Evolutionary conservation across 2,113 vertebrate species (phyloP).

Genomic region (Spea bombifrons): DNA sequence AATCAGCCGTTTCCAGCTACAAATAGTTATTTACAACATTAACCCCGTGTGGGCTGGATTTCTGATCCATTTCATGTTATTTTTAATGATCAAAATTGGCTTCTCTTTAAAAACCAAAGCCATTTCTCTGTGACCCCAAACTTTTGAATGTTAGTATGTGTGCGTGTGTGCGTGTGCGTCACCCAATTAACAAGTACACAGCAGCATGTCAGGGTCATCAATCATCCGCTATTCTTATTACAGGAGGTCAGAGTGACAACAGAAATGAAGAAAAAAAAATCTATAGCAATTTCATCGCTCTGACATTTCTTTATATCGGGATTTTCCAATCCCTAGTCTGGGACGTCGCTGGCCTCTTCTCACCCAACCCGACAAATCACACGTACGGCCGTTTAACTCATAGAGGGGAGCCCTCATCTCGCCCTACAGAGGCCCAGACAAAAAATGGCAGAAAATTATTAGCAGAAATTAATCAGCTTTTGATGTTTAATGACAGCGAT

Average conservation of each 20-base stretch:
- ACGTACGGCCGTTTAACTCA: slow-evolving; percentile 10
- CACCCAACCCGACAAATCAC: not conserved
- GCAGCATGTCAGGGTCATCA: slow-evolving; percentile 6
- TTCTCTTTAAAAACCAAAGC: too few species aligned
- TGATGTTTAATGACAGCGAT: slow-evolving; percentile 4
- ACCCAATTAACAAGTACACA: not conserved
- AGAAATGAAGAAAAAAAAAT: slow-evolving; percentile 9
- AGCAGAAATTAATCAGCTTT: not conserved
- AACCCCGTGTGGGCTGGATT: too few species aligned
- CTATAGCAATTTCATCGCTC: slow-evolving; percentile 11
- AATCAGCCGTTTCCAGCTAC: too few species aligned
- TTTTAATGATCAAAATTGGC: too few species aligned
- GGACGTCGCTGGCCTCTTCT: not conserved
- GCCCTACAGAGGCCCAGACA: not conserved
- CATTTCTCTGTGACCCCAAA: too few species aligned
- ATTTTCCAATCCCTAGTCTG: not conserved
- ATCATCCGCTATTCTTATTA: not conserved
- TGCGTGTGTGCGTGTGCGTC: not conserved
- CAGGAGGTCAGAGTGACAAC: not conserved
- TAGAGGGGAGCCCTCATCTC: slow-evolving; percentile 14
- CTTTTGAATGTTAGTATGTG: not conserved
- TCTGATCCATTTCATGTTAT: too few species aligned
- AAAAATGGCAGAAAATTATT: slow-evolving; percentile 6
- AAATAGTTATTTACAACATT: too few species aligned
- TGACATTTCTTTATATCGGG: not conserved